These are phyloP conservation scores for Pantherophis vulpinus DNA, from an alignment of 2,797 vertebrate species.

Conservation along the genomic window DNA sequence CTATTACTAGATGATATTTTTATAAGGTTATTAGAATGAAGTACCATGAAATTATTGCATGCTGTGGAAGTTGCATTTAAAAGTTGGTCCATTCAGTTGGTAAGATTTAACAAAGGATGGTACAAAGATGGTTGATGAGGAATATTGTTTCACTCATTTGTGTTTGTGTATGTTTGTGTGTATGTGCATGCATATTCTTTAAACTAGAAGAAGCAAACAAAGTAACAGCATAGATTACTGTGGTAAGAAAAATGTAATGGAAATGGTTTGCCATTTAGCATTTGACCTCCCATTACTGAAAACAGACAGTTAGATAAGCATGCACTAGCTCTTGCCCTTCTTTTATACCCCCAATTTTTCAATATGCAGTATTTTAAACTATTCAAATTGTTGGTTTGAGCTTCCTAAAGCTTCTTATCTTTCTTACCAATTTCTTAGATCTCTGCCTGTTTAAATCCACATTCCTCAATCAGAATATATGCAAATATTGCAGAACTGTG, in stretches of 20 bases:
- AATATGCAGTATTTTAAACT: background rate
- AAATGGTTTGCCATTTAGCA: background rate
- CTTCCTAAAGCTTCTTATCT: background rate
- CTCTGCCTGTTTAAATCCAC: background rate
- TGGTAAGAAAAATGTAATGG: background rate
- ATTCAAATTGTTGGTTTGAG: background rate
- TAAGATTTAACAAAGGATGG: background rate
- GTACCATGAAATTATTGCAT: background rate
- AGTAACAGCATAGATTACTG: background rate
- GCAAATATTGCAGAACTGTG: background rate
- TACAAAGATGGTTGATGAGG: background rate
- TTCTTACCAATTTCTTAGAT: background rate
- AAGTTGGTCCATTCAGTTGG: background rate
- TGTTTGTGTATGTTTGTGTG: too few relatives aligned
- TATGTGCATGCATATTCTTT: background rate
- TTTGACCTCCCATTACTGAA: background rate
- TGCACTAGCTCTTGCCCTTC: background rate
- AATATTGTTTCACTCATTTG: background rate
- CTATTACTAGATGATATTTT: slow-evolving; percentile 35
- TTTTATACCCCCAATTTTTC: background rate
- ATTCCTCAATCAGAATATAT: background rate
- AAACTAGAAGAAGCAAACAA: background rate
- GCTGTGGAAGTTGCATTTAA: background rate
- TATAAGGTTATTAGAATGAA: slow-evolving; percentile 4
- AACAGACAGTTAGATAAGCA: background rate